Base-by-base conservation (phyloP, 2,888 invertebrate species). In the Syrphus vitripennis region DNA sequence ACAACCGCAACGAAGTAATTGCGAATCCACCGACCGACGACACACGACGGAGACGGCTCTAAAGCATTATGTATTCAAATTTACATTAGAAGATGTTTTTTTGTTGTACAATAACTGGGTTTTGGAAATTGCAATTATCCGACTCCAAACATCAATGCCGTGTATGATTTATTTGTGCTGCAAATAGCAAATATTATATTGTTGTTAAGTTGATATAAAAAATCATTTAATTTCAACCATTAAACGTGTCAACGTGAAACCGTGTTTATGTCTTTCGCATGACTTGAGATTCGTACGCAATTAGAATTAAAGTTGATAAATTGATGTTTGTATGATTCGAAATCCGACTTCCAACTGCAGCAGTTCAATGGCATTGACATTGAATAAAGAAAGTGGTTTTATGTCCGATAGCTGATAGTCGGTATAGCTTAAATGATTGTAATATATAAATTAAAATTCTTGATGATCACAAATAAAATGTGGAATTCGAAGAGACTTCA, bases 31-130 rank as follows among this genome's bases (percentile, higher is more conserved):
- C n/a, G n/a, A n/a, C n/a, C 6, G n/a, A 45, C 16, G 9, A n/a
- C n/a, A n/a, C n/a, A n/a, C 34, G 59, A 50, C 14, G 31, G n/a
- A n/a, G n/a, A n/a, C n/a, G n/a, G n/a, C n/a, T n/a, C 29, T 40
- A 80, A 74, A 57, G 29, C 50, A 80, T 72, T 67, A 65, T 37
- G 55, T 48, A 61, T 31, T 42, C 53, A 72, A 67, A 74, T 57
- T 29, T 45, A 24, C 75, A 37, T 70, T 55, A 55, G 53, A 67
- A 70, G 59, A 59, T 37, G 31, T 12, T 19, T 21, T 34, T 12
- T 57, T 14, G n/a, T n/a, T 34, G 5, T 12, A 19, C 10, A 57
- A 57, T n/a, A 57, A 3, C 21, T 53, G 26, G 7, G 34, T 59
- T 37, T 59, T n/a, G n/a, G n/a, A 59, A 37, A 59, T 37, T 59